A percentile compares a stretch with the other conserved stretches of the same genome.
Conservation (phyloP, 2,797 vertebrate genomes). For the Champsocephalus esox region DNA sequence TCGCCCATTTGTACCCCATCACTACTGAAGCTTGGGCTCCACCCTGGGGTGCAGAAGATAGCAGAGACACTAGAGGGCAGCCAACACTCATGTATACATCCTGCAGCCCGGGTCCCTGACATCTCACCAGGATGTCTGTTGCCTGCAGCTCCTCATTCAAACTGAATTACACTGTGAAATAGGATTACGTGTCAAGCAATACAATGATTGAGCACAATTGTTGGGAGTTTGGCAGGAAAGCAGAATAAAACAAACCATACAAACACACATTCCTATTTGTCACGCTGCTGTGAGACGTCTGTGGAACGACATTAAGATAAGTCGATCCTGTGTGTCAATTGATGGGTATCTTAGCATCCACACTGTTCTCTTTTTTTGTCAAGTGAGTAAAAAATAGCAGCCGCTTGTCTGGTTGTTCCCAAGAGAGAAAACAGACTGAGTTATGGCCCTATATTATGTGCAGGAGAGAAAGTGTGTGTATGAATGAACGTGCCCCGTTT, state of each 20-base stretch:
- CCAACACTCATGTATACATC: conserved; percentile 21
- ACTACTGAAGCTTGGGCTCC: neutral
- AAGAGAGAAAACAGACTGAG: conserved; percentile 66
- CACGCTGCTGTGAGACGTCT: conserved; percentile 60
- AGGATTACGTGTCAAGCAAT: conserved; percentile 82
- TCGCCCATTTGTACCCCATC: neutral
- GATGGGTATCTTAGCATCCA: conserved; percentile 70
- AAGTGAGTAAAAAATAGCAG: conserved; percentile 74
- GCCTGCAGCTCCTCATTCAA: conserved; percentile 77
- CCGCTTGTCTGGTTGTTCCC: conserved; percentile 62
- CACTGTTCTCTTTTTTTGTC: conserved; percentile 27
- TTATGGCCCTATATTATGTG: conserved; percentile 77
- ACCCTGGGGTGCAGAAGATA: conserved; percentile 1
- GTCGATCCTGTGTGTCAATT: conserved; percentile 63
- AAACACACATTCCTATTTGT: conserved; percentile 69
- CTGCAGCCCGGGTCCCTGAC: conserved; percentile 23
- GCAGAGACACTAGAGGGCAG: conserved; percentile 72
- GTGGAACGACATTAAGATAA: conserved; percentile 71
- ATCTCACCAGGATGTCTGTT: conserved; percentile 52
- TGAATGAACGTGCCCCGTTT: conserved; percentile 73
- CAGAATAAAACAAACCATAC: conserved; percentile 58
- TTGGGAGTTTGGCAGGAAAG: conserved; percentile 70
- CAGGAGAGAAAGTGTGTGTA: conserved; percentile 66
- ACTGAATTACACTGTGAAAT: conserved; percentile 81
- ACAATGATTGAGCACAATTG: conserved; percentile 79